phyloP scores from a whole-genome alignment of 2,797 vertebrate genomes.

The Lithobates sylvaticus region DNA sequence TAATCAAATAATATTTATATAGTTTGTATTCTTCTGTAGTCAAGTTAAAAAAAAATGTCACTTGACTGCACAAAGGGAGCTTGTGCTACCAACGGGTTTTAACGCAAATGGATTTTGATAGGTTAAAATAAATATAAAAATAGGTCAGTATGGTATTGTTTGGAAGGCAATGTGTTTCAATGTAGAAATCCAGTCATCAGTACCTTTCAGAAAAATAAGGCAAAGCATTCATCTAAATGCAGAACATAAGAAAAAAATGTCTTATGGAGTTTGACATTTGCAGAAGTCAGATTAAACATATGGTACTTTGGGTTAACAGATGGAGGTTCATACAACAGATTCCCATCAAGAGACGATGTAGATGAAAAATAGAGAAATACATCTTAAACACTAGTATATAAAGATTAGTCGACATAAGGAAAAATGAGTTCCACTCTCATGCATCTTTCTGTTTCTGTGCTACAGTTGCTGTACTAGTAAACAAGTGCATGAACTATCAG shows the following conservation, averaged over 20 bases:
- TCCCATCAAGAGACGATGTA: conserved; percentile 52
- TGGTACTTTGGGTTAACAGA: conserved; percentile 57
- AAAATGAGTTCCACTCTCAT: conserved; percentile 53
- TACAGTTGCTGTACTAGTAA: conserved; percentile 22
- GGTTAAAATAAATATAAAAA: conserved; percentile 48
- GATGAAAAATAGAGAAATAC: conserved; percentile 49
- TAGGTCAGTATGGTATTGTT: conserved; percentile 61
- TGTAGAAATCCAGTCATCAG: background rate
- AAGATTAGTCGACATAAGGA: conserved; percentile 58
- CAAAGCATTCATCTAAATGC: conserved; percentile 40
- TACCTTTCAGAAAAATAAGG: conserved; percentile 37
- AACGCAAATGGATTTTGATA: conserved; percentile 26
- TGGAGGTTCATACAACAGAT: conserved; percentile 60
- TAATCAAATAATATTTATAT: conserved; percentile 86
- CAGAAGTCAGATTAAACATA: conserved; percentile 60
- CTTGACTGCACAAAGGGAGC: conserved; percentile 64
- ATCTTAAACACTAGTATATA: conserved; percentile 56
- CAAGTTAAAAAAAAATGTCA: conserved; percentile 72
- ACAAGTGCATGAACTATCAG: conserved; percentile 24
- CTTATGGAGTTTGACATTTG: conserved; percentile 57
- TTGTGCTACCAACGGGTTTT: conserved; percentile 65
- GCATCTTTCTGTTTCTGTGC: conserved; percentile 32
- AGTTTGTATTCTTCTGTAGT: conserved; percentile 80
- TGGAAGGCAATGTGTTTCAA: conserved; percentile 60
- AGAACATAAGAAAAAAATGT: conserved; percentile 51